Evolutionary conservation across 2,797 vertebrate species (phyloP), one percentile per base, ranked within the genome.

Genomic region (Esox lucius): DNA sequence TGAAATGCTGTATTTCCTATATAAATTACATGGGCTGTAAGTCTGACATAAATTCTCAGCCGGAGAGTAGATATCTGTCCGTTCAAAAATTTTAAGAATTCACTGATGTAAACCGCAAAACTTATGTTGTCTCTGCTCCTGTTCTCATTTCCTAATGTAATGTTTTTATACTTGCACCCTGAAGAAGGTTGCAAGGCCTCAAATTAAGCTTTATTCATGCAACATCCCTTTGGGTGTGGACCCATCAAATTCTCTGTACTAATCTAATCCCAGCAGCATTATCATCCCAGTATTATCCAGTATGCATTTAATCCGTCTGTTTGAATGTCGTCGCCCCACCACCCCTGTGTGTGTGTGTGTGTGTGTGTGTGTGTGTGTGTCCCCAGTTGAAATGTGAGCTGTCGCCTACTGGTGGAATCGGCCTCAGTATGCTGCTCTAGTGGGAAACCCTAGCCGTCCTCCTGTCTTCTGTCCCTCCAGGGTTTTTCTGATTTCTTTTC

Each of bases 361-460:
- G n/a, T n/a, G n/a, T n/a, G n/a, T n/a, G n/a, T n/a, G n/a, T n/a
- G n/a, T n/a, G n/a, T n/a, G n/a, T n/a, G n/a, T n/a, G n/a, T n/a
- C 89, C 84, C 76, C 78, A 79, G 76, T 73, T 86, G 85, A 83
- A 88, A 90, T 85, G 89, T 90, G 83, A 90, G 80, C 86, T 15
- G 31, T 64, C 7, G 51, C 51, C 51, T 56, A 56, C 26, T 75
- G 79, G 75, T 89, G 79, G 79, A 89, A 81, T 86, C 80, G 49
- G 77, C 74, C 74, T 73, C 75, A 81, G 76, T 87, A 81, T 88
- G 90, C 90, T 90, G 90, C 90, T 79, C 42, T 12, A 78, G 86
- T 85, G 85, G 78, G 68, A 89, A 90, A 84, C 74, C 0, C 81
- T 80, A 85, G 71, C 72, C 22, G 64, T 53, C 31, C 64, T 2